phyloP scores from a whole-genome alignment of 2,888 invertebrate species.

The Lobophora halterata region DNA sequence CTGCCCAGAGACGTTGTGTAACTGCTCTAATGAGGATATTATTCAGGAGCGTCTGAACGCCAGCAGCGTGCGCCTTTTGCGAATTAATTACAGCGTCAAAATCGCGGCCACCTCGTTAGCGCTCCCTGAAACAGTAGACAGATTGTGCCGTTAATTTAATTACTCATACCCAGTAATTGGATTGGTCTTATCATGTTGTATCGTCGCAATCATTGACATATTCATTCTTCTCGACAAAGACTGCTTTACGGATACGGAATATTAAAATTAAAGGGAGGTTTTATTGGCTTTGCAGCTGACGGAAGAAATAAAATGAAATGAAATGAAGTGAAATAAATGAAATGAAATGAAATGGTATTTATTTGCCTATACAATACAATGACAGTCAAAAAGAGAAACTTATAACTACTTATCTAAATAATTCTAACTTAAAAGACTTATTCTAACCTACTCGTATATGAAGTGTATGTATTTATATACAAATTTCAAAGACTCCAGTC shows the following conservation, averaged over 20 bases:
- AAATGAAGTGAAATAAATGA: too few species aligned
- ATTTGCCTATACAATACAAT: too few species aligned
- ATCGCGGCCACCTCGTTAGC: conserved; percentile 56
- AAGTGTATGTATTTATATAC: too few species aligned
- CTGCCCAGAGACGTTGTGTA: conserved; percentile 59
- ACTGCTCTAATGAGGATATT: conserved; percentile 71
- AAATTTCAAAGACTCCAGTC: too few species aligned
- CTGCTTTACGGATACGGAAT: not conserved
- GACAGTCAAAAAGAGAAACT: too few species aligned
- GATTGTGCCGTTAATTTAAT: conserved; percentile 52
- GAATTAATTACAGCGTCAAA: conserved; percentile 57
- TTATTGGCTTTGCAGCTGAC: conserved; percentile 10
- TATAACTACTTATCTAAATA: too few species aligned
- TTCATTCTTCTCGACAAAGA: conserved; percentile 5
- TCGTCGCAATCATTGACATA: conserved; percentile 7
- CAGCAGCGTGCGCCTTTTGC: conserved; percentile 45
- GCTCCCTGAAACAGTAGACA: conserved; percentile 46
- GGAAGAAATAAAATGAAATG: too few species aligned
- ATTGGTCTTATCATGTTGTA: conserved; percentile 30
- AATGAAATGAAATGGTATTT: too few species aligned
- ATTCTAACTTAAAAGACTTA: too few species aligned
- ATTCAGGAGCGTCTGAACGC: conserved; percentile 59
- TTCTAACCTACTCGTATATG: too few species aligned
- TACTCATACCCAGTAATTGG: conserved; percentile 40
- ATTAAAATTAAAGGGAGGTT: conserved; percentile 7